phyloP scores from a whole-genome alignment of 2,113 vertebrate genomes.

The Orthonyx spaldingii region DNA sequence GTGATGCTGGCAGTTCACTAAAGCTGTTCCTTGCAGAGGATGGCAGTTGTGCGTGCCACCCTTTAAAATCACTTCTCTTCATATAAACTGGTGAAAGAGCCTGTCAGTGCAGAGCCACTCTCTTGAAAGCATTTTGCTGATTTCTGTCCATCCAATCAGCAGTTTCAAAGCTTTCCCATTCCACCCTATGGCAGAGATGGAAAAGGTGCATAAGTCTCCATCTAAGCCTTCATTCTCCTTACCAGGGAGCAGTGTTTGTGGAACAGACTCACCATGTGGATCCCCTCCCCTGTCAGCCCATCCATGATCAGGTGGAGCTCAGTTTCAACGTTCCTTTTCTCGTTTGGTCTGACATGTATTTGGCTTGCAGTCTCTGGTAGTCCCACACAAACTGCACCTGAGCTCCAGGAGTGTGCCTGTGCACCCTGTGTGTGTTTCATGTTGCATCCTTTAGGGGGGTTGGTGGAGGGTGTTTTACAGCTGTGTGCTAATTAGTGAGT shows the following conservation, averaged over 20 bases:
- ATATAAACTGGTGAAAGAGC: not conserved
- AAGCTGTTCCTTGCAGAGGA: not conserved
- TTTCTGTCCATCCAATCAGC: not conserved
- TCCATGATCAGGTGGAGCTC: not conserved
- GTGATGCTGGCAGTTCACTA: not conserved
- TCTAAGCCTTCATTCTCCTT: not conserved
- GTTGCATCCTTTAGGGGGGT: not conserved
- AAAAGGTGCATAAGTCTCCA: not conserved
- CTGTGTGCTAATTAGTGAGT: not conserved
- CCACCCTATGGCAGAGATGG: not conserved
- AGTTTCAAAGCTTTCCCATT: not conserved
- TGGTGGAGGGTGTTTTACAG: not conserved
- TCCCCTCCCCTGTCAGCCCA: not conserved
- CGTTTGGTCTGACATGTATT: fast-evolving
- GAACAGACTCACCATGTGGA: not conserved
- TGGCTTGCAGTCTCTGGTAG: not conserved
- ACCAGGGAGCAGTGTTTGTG: not conserved
- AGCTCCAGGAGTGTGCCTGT: not conserved
- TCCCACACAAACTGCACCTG: not conserved
- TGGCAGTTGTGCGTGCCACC: not conserved
- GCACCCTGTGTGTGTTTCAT: not conserved
- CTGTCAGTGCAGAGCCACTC: not conserved
- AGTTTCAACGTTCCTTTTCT: not conserved
- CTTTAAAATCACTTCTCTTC: not conserved
- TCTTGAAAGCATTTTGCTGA: not conserved